Base-by-base conservation (phyloP, 2,888 invertebrate genomes). In the Tachystola acroxantha region DNA sequence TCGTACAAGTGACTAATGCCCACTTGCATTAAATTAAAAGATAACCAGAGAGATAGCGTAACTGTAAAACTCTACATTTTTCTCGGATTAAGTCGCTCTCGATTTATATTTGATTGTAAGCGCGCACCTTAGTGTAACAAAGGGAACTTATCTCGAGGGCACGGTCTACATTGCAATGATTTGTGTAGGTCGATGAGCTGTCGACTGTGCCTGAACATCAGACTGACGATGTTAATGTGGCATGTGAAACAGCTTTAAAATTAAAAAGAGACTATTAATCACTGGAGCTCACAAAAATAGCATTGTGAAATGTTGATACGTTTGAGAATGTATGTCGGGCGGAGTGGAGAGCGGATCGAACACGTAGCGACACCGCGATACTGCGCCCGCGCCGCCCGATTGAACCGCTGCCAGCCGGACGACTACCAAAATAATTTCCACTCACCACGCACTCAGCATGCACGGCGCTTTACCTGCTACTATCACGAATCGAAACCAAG, bases 371-470 rank as follows among this genome's bases (percentile, higher is more conserved):
- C 53, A 57, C 59, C 53, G 56, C 16, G 16, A 16, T 4, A 16
- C 16, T 16, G 16, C 6, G 3, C 16, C 24, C 37, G 51, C 45
- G 55, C 53, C 46, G 46, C 42, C 57, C 54, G 47, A 47, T 66
- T 24, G 81, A 81, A 80, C 50, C 58, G 48, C 66, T 81, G 80
- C 82, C 82, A 79, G 76, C 62, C 74, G 74, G 62, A 66, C 57
- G 62, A 59, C 61, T 53, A 77, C 80, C 68, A 70, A 81, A 82
- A 82, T 82, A 79, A 80, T 81, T 76, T 67, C 64, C 70, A 67
- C 70, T 73, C 57, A 22, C 25, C 64, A 62, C 24, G 32, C 64
- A 63, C 65, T 67, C 66, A 64, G 33, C 25, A 16, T 28, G 28
- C 22, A 31, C 19, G 19, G 2, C 19, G 9, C 24, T 24, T 24